Base-by-base conservation (phyloP, 2,113 vertebrate species). In the Mirounga angustirostris region DNA sequence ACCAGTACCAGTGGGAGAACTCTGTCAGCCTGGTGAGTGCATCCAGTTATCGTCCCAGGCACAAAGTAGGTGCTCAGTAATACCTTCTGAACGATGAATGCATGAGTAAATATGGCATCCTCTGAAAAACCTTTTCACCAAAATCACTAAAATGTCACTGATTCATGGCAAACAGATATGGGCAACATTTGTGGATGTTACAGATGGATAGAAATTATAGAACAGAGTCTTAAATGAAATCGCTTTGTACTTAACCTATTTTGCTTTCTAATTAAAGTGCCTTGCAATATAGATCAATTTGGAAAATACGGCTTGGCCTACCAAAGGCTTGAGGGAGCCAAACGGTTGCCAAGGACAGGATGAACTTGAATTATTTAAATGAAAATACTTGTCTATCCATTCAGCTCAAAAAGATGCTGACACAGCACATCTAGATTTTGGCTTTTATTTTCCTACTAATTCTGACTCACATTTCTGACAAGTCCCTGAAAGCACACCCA, bases 341-440 rank as follows among this genome's bases (percentile, higher is more conserved):
- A 87, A 83, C 10, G 33, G 36, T 91, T 95, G 94, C 86, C 91
- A 98, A 97, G 93, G 82, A 98, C 94, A 95, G 46, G 11, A 89
- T 87, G 94, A 97, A 98, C 86, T 84, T 90, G 94, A 95, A 92
- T 74, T 95, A 91, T 80, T 96, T 97, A 83, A 97, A 85, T 73
- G 52, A 95, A 96, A 96, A 94, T 71, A 69, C 12, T 50, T 30
- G 24, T 69, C 85, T 89, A 50, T 59, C 46, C 50, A 84, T 81
- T 91, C 58, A 58, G 52, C 58, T 81, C 54, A n/a, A 84, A 96
- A 92, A 85, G 36, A 80, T 52, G 67, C 84, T 89, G 95, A 76
- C 67, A 36, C 1, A 76, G 56, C 50, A 87, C 63, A 58, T 86
- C 69, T 80, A 26, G 36, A n/a, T 81, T 67, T 50, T 21, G 21